These are phyloP conservation scores for Alces alces DNA, from an alignment of 2,113 vertebrate genomes.

Conservation along the genomic window DNA sequence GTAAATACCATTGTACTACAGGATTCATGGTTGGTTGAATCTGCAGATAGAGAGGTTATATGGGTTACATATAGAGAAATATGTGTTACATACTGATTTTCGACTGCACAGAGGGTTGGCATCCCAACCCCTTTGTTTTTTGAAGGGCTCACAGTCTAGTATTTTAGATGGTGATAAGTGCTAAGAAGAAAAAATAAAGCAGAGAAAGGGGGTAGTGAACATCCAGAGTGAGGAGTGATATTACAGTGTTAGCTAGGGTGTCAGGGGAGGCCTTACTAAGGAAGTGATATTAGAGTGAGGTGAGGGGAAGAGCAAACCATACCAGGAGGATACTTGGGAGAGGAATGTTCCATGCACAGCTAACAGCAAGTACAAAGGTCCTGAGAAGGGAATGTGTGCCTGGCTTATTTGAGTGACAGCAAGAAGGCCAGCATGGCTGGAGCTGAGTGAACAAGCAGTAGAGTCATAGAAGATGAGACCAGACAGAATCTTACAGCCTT, in stretches of 20 bases:
- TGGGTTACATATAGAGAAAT: not conserved
- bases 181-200: not conserved
- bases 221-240: not conserved
- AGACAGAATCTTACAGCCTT: not conserved
- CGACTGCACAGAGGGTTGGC: not conserved
- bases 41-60: not conserved
- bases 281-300: not conserved
- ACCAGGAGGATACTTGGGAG: not conserved
- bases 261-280: not conserved
- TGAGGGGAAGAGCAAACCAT: not conserved
- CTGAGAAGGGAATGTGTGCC: not conserved
- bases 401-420: not conserved
- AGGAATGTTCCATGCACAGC: not conserved
- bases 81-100: not conserved
- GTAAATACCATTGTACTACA: not conserved
- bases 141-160: not conserved
- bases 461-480: not conserved
- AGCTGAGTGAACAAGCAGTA: not conserved
- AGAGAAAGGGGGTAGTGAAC: not conserved
- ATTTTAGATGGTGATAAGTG: not conserved
- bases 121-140: not conserved
- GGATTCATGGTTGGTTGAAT: not conserved
- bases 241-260: not conserved
- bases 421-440: not conserved
- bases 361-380: not conserved